Evolutionary conservation across 1,140 invertebrate species (phyloP), one percentile per base, ranked within the genome.

Genomic region (Nylanderia fulva): DNA sequence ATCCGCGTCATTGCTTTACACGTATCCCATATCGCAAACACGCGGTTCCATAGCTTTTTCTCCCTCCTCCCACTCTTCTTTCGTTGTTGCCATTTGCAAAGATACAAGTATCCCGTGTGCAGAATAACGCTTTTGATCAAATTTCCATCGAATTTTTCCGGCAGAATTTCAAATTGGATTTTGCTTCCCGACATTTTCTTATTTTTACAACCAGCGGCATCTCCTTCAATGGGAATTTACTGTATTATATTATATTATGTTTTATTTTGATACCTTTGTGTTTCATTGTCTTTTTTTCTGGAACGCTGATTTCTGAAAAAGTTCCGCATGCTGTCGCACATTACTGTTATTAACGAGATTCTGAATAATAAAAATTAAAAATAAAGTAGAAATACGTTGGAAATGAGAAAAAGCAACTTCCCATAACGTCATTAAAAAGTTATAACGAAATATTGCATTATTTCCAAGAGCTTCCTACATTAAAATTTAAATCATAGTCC

Each of bases 351-450:
- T 71, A 71, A 58, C 18, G 52, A 69, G 24, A 48, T 60, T 71
- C 13, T 4, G 36, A 18, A 36, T n/a, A 45, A 82, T 71, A 82
- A 80, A 58, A 80, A 80, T 56, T 42, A 42, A 29, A 80, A 33
- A 6, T 21, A 1, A 42, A 24, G 15, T 27, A 66, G 52, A 42
- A 45, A 71, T 29, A 33, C 39, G n/a, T 58, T 15, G 21, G 39
- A 58, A 72, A 82, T 72, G 36, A 33, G 54, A 42, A 71, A 54
- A 77, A 7, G 15, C 21, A 54, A 29, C 15, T 42, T 39, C n/a
- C 7, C 64, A 11, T 24, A 71, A 80, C 33, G 2, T 82, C 48
- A 58, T 82, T 82, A 58, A 71, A 71, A 71, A 82, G 48, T 71
- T 58, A 8, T 71, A 58, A 29, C 36, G 69, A 29, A 71, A 60